Percentiles rank a stretch among this genome's conserved stretches.
These are phyloP conservation scores for Drosophila eohydei DNA, from an alignment of 2,888 invertebrate genomes.

Conservation along the genomic window DNA sequence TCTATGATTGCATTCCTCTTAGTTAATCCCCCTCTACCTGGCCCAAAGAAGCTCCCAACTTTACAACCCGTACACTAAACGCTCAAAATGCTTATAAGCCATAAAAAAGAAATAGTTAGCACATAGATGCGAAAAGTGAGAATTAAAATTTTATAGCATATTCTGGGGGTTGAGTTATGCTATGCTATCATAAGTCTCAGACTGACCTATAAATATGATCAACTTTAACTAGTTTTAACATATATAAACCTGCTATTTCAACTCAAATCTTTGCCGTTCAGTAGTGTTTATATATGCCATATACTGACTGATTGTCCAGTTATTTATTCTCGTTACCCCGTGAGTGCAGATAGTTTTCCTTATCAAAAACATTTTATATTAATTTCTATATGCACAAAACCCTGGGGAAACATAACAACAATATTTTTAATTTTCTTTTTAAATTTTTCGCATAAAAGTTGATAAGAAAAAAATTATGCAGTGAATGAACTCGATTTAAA, in stretches of 20 bases:
- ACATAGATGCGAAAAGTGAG: background rate
- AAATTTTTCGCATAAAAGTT: background rate
- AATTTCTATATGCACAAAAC: conserved; percentile 1
- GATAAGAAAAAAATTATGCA: background rate
- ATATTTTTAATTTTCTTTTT: background rate
- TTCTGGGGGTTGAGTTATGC: background rate
- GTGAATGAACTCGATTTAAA: background rate
- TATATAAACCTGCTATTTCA: background rate
- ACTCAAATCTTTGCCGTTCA: background rate
- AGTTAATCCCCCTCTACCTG: background rate
- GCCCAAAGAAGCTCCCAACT: background rate
- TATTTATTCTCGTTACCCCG: background rate
- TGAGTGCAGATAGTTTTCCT: background rate
- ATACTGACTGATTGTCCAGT: background rate
- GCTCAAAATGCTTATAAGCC: conserved; percentile 3
- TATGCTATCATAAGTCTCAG: background rate
- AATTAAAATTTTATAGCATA: conserved; percentile 4
- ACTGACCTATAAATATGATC: background rate
- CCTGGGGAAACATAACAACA: conserved; percentile 11
- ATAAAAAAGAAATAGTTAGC: background rate
- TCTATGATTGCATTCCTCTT: conserved; percentile 14
- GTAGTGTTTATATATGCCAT: too few relatives aligned
- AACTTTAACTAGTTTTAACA: background rate
- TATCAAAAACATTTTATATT: background rate
- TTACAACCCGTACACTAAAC: conserved; percentile 1